Conservation (phyloP, 2,888 invertebrate genomes). For the Hydropsyche betteni region DNA sequence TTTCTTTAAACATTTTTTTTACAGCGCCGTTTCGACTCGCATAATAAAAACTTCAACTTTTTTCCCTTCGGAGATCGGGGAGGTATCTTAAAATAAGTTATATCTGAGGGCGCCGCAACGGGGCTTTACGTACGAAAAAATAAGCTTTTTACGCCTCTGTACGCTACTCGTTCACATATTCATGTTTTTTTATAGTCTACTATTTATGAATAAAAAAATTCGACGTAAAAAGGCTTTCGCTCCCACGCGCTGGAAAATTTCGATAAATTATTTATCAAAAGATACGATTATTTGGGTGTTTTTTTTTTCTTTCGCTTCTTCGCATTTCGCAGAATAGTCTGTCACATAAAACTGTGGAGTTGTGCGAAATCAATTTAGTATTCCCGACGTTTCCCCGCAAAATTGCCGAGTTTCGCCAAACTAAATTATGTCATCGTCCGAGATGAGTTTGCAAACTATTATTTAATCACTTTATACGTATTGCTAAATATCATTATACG, state of each 20-base stretch:
- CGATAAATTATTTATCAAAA: slow-evolving; percentile 3
- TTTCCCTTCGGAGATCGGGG: neutral
- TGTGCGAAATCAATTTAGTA: slow-evolving; percentile 19
- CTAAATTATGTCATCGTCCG: slow-evolving; percentile 8
- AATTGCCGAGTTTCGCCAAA: slow-evolving; percentile 2
- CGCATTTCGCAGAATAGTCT: neutral
- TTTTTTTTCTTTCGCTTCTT: neutral
- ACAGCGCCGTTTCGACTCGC: slow-evolving; percentile 12
- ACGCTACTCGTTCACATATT: neutral
- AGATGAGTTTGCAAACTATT: slow-evolving; percentile 27
- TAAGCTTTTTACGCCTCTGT: slow-evolving; percentile 9
- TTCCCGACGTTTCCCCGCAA: slow-evolving; percentile 1
- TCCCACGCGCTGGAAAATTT: neutral
- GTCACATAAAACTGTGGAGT: neutral
- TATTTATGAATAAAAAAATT: slow-evolving; percentile 16
- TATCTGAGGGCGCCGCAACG: slow-evolving; percentile 11
- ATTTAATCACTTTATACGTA: slow-evolving; percentile 26
- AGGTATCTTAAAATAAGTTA: slow-evolving; percentile 20
- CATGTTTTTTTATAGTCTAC: slow-evolving; percentile 4
- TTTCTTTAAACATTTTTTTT: slow-evolving; percentile 21
- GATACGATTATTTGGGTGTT: neutral
- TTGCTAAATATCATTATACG: slow-evolving; percentile 29
- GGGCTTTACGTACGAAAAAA: slow-evolving; percentile 14
- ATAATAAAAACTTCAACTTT: slow-evolving; percentile 25
- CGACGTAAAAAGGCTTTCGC: neutral